Evolutionary conservation across 30 jellyfish, hydroid and myxozoan species (phyloP), one percentile per base, ranked within the genome.

Genomic region (Hydractinia echinata): DNA sequence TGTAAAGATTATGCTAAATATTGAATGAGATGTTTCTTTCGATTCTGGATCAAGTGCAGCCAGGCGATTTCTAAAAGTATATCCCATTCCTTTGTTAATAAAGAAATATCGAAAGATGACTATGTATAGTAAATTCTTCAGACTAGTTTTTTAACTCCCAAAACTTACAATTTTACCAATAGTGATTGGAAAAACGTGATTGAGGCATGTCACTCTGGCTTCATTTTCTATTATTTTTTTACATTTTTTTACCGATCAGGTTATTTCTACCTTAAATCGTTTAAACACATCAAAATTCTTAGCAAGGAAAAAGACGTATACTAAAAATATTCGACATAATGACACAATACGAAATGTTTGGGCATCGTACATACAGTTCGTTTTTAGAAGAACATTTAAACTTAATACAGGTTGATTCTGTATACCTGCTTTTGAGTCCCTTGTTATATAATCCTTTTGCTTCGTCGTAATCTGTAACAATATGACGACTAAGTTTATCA

Each of bases 41-140:
- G 99, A 93, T 9, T 92, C 85, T 9, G 96, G 89, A 56, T 93
- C 99, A 8, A 93, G 84, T 53, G 99, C 96, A 16, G 99, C 99
- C 72, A 93, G 86, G 54, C 99, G 88, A 15, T 93, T 88, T 83
- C 99, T 93, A 61, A 20, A 79, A 67, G 19, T n/a, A 76, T 14
- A 51, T 6, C 15, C 19, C 10, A 64, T n/a, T n/a, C 19, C 15
- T 11, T 13, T 11, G 19, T 11, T 58, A 58, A 13, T 11, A 58
- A 11, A 13, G 19, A 11, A 58, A 58, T 11, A 58, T 16, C 69
- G 3, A 2, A 13, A 58, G 1, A 58, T 11, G 15, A 58, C 69
- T 58, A 11, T 56, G 10, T 10, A 56, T 58, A 11, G 19, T 11
- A 11, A 58, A 58, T 58, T 16, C 15, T 16, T 11, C 2, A 58